phyloP scores from a whole-genome alignment of 2,888 invertebrate species.

The Drosophila borealis region DNA sequence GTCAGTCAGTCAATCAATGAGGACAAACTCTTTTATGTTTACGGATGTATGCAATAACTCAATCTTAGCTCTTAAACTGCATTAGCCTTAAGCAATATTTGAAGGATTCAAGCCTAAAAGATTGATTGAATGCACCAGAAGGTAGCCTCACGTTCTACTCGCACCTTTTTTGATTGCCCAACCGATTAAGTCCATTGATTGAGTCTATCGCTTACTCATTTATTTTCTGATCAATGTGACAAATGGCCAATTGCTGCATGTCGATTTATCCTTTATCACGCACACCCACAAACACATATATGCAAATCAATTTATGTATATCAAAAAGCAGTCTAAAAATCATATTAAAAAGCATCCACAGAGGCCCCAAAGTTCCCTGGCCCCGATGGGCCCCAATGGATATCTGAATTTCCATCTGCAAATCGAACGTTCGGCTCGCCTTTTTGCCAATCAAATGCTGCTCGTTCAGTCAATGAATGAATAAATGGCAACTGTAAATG shows the following conservation, averaged over 20 bases:
- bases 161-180: not conserved
- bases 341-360: slow-evolving; percentile 41
- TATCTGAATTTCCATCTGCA: slow-evolving; percentile 11
- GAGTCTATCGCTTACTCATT: slow-evolving; percentile 8
- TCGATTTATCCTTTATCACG: slow-evolving; percentile 12
- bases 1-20: too few relatives aligned
- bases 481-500: slow-evolving; percentile 80
- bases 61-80: too few relatives aligned
- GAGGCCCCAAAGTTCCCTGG: not conserved
- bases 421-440: slow-evolving; percentile 23
- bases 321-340: slow-evolving; percentile 52
- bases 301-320: slow-evolving; percentile 60
- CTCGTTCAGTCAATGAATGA: slow-evolving; percentile 66
- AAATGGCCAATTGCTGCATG: slow-evolving; percentile 20
- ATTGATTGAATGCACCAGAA: not conserved
- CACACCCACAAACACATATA: slow-evolving; percentile 10
- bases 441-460: slow-evolving; percentile 69
- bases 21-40: too few relatives aligned
- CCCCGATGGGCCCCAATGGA: not conserved
- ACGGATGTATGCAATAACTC: too few relatives aligned
- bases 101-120: not conserved
- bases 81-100: too few relatives aligned
- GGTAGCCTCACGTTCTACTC: not conserved
- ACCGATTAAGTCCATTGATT: not conserved
- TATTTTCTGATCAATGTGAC: slow-evolving; percentile 17